Base-by-base conservation (phyloP, 2,888 invertebrate genomes). In the Idaea dimidiata region DNA sequence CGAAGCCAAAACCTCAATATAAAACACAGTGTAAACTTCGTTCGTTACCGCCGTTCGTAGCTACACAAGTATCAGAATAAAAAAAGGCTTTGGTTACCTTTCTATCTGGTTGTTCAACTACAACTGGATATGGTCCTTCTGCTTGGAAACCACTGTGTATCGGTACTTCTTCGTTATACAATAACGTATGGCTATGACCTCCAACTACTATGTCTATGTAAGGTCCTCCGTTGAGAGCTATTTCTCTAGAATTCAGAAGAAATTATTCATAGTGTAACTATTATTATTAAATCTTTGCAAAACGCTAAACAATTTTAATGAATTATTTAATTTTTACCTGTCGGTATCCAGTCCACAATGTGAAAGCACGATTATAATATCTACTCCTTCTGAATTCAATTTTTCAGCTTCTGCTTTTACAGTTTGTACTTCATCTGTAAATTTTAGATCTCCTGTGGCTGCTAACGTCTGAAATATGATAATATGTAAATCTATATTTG, bases 191-290 rank as follows among this genome's bases (percentile, higher is more conserved):
- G 6, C 96, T 96, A 79, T 97, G 97, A 1, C 96, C 96, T 17
- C 97, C 97, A 0, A 97, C 95, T 54, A 97, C 94, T 0, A 97
- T 93, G 74, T 97, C 96, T 58, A 98, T 93, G 65, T 95, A 93
- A 0, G 94, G 94, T n/a, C 96, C 94, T 24, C 91, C 95, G 53
- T 94, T 84, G 1, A 83, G 79, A 0, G 97, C 97, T 70, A 97
- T 96, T 60, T 93, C 81, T 67, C 93, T 93, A 72, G 55, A 80
- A 78, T 61, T 0, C 8, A 33, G 63, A 59, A 17, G 14, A 17
- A 7, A 55, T 24, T n/a, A 59, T 31, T 55, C 8, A 57, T 16
- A 16, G 8, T 57, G 6, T 10, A 1, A 4, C 6, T 57, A 4
- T 2, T 57, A 18, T 18, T 18, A 4, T 14, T 18, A 7, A n/a